Base-by-base conservation (phyloP, 1,140 invertebrate species). In the Bombyx mori region DNA sequence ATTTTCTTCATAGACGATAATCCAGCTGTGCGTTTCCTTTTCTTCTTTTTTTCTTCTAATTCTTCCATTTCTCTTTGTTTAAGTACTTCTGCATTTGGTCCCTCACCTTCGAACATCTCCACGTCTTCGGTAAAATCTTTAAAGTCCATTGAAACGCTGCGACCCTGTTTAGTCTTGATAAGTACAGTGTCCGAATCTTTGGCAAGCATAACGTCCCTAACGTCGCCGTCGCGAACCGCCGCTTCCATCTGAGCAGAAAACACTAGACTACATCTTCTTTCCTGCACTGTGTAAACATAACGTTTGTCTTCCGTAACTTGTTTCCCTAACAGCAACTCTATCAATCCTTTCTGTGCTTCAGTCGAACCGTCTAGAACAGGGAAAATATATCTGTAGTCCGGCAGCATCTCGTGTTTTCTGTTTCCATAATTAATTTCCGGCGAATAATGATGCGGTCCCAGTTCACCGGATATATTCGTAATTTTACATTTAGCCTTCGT, bases 211-310 rank as follows among this genome's bases (percentile, higher is more conserved):
- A 95, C 91, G 65, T 94, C 93, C 52, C 91, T 89, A 7, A 96
- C 91, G 65, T 95, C 93, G 26, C 94, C 94, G 69, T 93, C 92
- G 12, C 92, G 83, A 35, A 96, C 92, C 10, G 94, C 93, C 1
- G 91, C 90, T 77, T 96, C 94, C 60, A 96, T 88, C 56, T 90
- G 88, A 8, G 93, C 91, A 1, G 93, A 90, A 63, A 96, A 91
- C n/a, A 96, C 92, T 26, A 96, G 85, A 71, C 91, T 92, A 68
- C 92, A 94, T 71, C 90, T 90, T 66, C 91, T 90, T 69, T 95
- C 93, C 60, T 92, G 88, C 6, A 95, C 91, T 1, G 91, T 91
- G 71, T 95, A 95, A n/a, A 94, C 93, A 70, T 92, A 95, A 52
- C 89, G 89, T 10, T 88, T 88, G 3, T 89, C 87, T 35, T 91